Evolutionary conservation across 2,113 vertebrate species (phyloP).

Genomic region (Lonchura striata): DNA sequence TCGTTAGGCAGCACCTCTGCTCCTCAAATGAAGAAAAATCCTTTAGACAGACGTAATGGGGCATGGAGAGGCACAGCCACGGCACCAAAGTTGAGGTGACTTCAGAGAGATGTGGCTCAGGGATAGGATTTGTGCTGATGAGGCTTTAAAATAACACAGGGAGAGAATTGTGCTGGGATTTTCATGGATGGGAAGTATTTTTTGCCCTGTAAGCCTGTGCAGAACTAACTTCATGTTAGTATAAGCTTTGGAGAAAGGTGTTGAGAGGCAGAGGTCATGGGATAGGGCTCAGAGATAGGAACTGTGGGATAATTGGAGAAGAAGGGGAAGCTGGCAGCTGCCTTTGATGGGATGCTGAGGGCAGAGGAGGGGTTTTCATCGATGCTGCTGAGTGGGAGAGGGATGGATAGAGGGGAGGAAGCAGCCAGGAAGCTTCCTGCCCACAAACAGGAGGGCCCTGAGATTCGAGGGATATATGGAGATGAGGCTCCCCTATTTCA

Average conservation of each 20-base stretch:
- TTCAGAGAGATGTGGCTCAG: neutral
- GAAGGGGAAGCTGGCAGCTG: neutral
- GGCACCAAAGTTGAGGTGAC: neutral
- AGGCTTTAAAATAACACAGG: neutral
- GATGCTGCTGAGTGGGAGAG: accelerated
- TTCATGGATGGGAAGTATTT: neutral
- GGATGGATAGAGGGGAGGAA: neutral
- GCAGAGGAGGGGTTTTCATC: neutral
- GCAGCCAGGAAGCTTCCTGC: neutral
- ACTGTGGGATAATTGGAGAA: neutral
- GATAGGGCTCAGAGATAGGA: neutral
- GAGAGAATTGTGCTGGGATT: neutral
- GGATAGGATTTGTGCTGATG: neutral
- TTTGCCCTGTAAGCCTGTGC: neutral
- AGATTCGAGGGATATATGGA: accelerated
- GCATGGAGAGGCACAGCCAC: neutral
- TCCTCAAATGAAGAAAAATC: neutral
- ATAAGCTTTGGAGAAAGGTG: neutral
- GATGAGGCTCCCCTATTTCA: neutral
- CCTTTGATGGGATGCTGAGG: neutral
- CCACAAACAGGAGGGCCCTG: neutral
- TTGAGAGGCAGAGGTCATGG: accelerated
- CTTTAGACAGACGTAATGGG: accelerated
- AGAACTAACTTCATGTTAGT: neutral
- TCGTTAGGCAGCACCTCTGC: neutral